Evolutionary conservation across 2,888 invertebrate genomes (phyloP), one percentile per base, ranked within the genome.

Genomic region (Acronicta leporina): DNA sequence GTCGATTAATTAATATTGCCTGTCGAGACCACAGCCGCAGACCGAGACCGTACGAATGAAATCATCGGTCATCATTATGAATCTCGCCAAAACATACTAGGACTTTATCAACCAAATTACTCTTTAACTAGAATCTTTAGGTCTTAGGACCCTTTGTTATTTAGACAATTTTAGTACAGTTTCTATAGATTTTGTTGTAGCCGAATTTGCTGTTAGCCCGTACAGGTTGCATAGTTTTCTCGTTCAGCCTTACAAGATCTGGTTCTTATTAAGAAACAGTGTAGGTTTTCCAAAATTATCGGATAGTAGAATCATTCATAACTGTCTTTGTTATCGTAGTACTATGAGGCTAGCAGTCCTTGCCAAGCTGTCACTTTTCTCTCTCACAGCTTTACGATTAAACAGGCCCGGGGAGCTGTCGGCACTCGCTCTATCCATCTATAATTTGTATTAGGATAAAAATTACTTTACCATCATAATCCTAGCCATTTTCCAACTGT

Each of bases 1-100:
- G 80, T 80, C 81, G 78, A 83, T 86, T 85, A 87, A 87, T 88
- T 84, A 83, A 76, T 73, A 82, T 75, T 55, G 80, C 77, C 76
- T 73, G 80, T 80, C 76, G 68, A 74, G 76, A 74, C 72, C 74
- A 63, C 68, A 67, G 68, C 70, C 70, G 64, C 70, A 64, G 73
- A 71, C 77, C 73, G 80, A 79, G 72, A 82, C 78, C 72, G 64
- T 61, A 70, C 77, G 58, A 77, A 84, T 87, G 72, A 82, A 82
- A 82, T 78, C 81, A 85, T 85, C 79, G 73, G 80, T 84, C 82
- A 83, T 81, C 81, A 81, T 82, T 83, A 78, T 56, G 51, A 62
- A 68, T 75, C 76, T 71, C 74, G 84, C 83, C 81, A 83, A 80
- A 80, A 77, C 48, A 77, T 75, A 68, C 67, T 56, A 69, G 71